Evolutionary conservation across 2,113 vertebrate genomes (phyloP), one percentile per base, ranked within the genome.

Genomic region (Callospermophilus lateralis): DNA sequence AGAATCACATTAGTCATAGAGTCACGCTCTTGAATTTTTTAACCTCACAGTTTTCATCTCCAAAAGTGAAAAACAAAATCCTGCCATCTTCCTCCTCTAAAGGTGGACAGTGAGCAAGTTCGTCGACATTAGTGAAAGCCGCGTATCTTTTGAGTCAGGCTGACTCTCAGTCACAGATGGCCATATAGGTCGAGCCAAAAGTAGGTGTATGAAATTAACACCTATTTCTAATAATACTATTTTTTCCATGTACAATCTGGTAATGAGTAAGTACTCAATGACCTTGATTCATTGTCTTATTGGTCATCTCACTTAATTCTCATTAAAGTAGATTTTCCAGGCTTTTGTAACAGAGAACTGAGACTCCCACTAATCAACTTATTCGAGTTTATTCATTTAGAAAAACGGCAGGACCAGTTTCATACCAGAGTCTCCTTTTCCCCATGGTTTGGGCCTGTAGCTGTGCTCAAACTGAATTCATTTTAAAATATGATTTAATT

Each of bases 371-470:
- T 19, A 28, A 73, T 19, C 37, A 15, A 24, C 5, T 17, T 55
- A 39, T 5, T 3, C 3, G 7, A 28, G 26, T 26, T 74, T 45
- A 28, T 28, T 3, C 13, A 22, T 0, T 8, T 17, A 67, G 55
- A 72, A 68, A 32, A 26, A 63, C 2, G 34, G 4, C 2, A 24
- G 45, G 39, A n/a, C 3, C 11, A 0, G 28, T 4, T 51, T 73
- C 3, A 1, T 6, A 17, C 12, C 4, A 4, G 37, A 8, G 5
- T 45, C 34, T 0, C 20, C 34, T 10, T 6, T 19, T 84, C 7
- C 16, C 37, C 3, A 0, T 0, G 19, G 19, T 16, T 39, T 24
- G n/a, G 22, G 8, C 4, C 10, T 13, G 1, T 3, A 22, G n/a
- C 58, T 1, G 0, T 2, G 1, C 16, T 24, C 53, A 76, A 13